Evolutionary conservation across 2,888 invertebrate genomes (phyloP).

Genomic region (Orthosia cruda): DNA sequence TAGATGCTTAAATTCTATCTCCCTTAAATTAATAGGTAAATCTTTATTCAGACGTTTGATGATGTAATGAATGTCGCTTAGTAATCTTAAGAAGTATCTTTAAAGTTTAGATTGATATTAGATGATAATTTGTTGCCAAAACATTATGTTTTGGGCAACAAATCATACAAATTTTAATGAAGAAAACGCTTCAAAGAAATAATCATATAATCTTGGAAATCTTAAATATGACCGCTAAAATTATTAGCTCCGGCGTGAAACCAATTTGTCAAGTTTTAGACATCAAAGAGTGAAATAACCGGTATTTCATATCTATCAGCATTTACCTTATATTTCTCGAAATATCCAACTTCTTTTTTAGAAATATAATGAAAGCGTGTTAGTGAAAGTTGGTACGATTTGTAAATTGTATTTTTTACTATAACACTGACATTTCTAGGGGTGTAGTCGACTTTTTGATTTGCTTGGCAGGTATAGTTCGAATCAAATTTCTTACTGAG

Average conservation of each 20-base stretch:
- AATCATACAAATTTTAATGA: background rate
- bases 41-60: background rate
- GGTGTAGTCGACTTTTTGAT: background rate
- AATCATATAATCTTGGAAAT: background rate
- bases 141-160: too few species aligned
- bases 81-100: background rate
- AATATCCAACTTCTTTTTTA: background rate
- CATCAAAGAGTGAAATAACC: constrained; percentile 37
- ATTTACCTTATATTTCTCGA: constrained; percentile 14
- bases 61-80: background rate
- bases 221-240: constrained; percentile 11
- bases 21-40: too few species aligned
- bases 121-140: background rate
- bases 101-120: background rate
- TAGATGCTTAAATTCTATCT: too few species aligned
- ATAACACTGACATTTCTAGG: background rate
- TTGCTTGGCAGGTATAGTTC: background rate
- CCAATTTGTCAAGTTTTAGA: constrained; percentile 19
- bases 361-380: background rate
- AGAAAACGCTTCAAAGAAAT: constrained; percentile 8
- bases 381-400: background rate
- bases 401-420: background rate
- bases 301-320: constrained; percentile 6
- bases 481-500: too few species aligned
- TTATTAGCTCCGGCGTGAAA: constrained; percentile 21